A percentile compares a stretch with the other conserved stretches of the same genome.
These are phyloP conservation scores for Podargus strigoides DNA, from an alignment of 2,797 vertebrate species.

Conservation along the genomic window DNA sequence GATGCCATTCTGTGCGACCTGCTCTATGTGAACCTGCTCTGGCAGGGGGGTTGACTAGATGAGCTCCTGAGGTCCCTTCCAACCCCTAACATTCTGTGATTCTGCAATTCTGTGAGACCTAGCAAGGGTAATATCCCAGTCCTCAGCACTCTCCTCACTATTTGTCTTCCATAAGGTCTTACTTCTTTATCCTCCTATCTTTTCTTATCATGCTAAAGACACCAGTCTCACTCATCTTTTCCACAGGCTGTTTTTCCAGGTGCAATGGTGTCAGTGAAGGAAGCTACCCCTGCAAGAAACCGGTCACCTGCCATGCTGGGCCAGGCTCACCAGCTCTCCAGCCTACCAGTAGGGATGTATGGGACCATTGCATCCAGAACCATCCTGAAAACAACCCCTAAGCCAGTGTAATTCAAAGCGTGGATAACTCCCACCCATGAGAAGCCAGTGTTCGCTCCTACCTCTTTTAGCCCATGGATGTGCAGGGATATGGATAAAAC, in stretches of 20 bases:
- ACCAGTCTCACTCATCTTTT: neutral
- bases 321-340: neutral
- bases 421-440: neutral
- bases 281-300: neutral
- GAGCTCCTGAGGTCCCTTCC: no score
- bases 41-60: no score
- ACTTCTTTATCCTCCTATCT: neutral
- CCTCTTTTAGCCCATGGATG: neutral
- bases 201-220: neutral
- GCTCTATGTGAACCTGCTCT: no score
- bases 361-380: neutral
- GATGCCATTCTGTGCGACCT: no score
- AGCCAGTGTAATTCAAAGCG: fast-evolving
- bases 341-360: fast-evolving
- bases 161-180: neutral
- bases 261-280: neutral
- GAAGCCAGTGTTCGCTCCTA: fast-evolving
- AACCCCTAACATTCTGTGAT: no score
- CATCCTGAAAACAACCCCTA: neutral
- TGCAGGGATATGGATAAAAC: neutral
- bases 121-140: neutral
- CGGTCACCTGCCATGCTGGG: neutral
- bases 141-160: neutral
- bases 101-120: no score
- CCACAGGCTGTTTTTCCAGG: neutral